Evolutionary conservation across 2,113 vertebrate genomes (phyloP).

Genomic region (Paradoxurus hermaphroditus): DNA sequence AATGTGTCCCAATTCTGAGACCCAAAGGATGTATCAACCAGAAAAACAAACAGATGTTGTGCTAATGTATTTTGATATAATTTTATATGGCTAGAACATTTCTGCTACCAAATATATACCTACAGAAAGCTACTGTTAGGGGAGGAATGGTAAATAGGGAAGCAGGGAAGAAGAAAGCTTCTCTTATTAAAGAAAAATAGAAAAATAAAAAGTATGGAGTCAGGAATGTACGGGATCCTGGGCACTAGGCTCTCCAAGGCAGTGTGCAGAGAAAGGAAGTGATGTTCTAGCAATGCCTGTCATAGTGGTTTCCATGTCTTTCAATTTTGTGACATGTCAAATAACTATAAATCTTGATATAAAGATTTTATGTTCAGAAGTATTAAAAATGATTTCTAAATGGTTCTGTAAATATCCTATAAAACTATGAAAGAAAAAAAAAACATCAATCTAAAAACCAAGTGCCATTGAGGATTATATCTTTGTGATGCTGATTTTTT

Average conservation of each 20-base stretch:
- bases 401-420: not conserved
- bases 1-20: not conserved
- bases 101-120: not conserved
- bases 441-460: not conserved
- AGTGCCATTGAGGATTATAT: not conserved
- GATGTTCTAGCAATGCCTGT: not conserved
- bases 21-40: not conserved
- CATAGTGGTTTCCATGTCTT: not conserved
- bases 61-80: not conserved
- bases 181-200: not conserved
- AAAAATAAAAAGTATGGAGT: not conserved
- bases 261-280: not conserved
- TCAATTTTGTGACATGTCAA: not conserved
- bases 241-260: not conserved
- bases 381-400: not conserved
- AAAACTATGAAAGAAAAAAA: not conserved
- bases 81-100: not conserved
- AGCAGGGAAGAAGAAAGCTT: not conserved
- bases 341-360: not conserved
- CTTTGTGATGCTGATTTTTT: not conserved
- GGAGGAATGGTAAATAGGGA: not conserved
- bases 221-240: not conserved
- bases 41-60: not conserved
- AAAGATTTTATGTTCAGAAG: not conserved
- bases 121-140: not conserved